phyloP scores from a whole-genome alignment of 2,888 invertebrate species.

The Cephalotes varians region DNA sequence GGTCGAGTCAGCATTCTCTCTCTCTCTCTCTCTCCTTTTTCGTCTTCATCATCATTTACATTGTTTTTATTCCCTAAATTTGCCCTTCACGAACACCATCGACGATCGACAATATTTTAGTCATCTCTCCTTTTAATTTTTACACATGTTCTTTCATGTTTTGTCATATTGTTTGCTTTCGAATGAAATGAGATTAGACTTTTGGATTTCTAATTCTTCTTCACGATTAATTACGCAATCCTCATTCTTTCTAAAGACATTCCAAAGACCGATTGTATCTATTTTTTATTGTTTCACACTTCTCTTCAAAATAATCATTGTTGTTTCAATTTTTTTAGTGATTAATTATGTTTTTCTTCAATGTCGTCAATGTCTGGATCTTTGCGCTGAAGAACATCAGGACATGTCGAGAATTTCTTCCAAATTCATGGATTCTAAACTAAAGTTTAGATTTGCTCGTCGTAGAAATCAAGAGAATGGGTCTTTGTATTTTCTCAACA shows the following conservation, averaged over 20 bases:
- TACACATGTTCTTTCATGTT: background rate
- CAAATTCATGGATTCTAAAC: background rate
- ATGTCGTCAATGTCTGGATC: slow-evolving; percentile 60
- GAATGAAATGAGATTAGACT: slow-evolving; percentile 8
- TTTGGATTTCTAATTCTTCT: slow-evolving; percentile 25
- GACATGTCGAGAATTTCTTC: slow-evolving; percentile 33
- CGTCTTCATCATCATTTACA: slow-evolving; percentile 38
- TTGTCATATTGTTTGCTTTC: slow-evolving; percentile 10
- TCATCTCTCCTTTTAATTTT: slow-evolving; percentile 37
- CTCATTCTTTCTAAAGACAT: slow-evolving; percentile 17
- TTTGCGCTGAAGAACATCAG: slow-evolving; percentile 7
- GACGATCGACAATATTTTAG: slow-evolving; percentile 48
- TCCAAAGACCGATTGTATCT: too few relatives aligned
- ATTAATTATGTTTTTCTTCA: slow-evolving; percentile 55
- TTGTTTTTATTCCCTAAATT: slow-evolving; percentile 33
- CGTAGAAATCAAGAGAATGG: background rate
- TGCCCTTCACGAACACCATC: slow-evolving; percentile 39
- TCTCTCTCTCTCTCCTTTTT: slow-evolving; percentile 15
- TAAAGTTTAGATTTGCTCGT: slow-evolving; percentile 11
- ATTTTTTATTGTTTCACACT: background rate
- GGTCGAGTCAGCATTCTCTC: slow-evolving; percentile 40
- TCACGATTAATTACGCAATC: background rate
- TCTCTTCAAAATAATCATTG: slow-evolving; percentile 11
- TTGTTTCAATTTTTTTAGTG: slow-evolving; percentile 9
- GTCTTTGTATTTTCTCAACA: slow-evolving; percentile 3